Evolutionary conservation across 2,797 vertebrate genomes (phyloP), one percentile per base, ranked within the genome.

Genomic region (Smutsia gigantea): DNA sequence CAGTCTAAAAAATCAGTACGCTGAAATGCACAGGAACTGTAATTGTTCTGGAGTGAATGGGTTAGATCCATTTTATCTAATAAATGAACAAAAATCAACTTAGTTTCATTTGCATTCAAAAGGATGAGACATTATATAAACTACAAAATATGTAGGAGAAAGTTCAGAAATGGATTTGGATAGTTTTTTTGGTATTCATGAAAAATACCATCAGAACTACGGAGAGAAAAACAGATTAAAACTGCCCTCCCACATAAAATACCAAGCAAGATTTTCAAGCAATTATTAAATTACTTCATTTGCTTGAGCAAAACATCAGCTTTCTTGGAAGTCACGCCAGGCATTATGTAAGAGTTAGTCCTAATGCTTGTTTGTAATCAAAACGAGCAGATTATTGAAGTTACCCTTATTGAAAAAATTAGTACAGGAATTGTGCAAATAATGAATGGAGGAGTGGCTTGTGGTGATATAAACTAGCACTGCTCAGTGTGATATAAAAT

Each of bases 211-310:
- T 97, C 98, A 98, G 97, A 98, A 97, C 88, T 93, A 97, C 29
- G 55, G 29, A 53, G 27, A 92, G 90, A 95, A 98, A 93, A 77
- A 64, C 87, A 97, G 97, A 97, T 97, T 97, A 98, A 98, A 98
- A 96, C 96, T 96, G 87, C 98, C 97, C 97, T 98, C 98, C 98
- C 94, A 98, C 98, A 95, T 98, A 97, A 97, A 97, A 98, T 95
- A 46, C 27, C 92, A 72, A 97, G 94, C 78, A 97, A 82, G 98
- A 97, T 98, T 98, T 98, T 98, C 94, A 97, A 98, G 97, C 95
- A 98, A 96, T 98, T 98, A 98, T 98, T 98, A 98, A 98, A 98
- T 98, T 97, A 98, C 93, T 98, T 98, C 87, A 98, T 97, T 98
- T 98, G 96, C 96, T 98, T 98, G 95, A 98, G 96, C 96, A 98